phyloP scores from a whole-genome alignment of 2,113 vertebrate genomes.

The Chaetops frenatus region DNA sequence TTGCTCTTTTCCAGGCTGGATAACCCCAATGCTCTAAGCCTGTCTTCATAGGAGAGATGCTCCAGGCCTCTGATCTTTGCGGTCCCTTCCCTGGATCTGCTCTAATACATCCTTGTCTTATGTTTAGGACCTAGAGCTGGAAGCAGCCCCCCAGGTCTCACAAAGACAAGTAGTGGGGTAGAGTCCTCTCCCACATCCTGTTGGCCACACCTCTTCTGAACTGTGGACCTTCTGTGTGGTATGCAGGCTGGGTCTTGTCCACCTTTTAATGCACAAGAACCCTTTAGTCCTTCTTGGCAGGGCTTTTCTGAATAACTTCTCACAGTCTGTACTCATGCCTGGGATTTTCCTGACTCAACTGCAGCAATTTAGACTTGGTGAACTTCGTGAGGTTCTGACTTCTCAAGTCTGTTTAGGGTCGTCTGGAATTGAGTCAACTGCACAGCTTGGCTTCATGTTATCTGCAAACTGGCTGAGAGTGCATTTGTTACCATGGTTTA shows the following conservation, averaged over 20 bases:
- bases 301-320: background rate
- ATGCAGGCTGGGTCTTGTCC: no score
- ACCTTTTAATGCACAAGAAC: background rate
- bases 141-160: background rate
- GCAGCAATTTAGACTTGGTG: background rate
- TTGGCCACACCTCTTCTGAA: background rate
- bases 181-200: background rate
- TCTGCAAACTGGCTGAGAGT: background rate
- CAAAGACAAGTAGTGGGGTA: background rate
- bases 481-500: background rate
- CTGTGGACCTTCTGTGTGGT: background rate
- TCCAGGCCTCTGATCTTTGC: no score
- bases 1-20: background rate
- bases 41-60: background rate
- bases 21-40: rapidly evolving
- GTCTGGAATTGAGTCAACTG: background rate
- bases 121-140: background rate
- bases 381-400: background rate
- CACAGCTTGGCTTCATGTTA: background rate
- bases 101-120: background rate
- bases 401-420: background rate
- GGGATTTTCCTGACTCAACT: background rate
- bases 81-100: background rate
- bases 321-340: background rate
- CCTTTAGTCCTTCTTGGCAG: background rate